Evolutionary conservation across 2,888 invertebrate species (phyloP).

Genomic region (Micoletzkya japonica): DNA sequence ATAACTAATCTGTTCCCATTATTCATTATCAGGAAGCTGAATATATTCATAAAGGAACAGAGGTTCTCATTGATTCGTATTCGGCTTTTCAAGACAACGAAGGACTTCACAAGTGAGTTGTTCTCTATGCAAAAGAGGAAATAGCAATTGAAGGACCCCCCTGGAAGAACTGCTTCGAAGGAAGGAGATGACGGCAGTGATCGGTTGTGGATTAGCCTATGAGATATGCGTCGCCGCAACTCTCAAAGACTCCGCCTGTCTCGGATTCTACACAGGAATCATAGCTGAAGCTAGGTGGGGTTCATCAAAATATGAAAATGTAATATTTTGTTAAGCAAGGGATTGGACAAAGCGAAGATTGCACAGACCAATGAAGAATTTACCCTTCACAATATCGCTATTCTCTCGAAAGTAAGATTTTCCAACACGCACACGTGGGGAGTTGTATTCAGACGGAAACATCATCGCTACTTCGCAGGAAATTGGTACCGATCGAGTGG

Average conservation of each 20-base stretch:
- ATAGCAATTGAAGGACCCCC: slow-evolving; percentile 76
- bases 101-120: slow-evolving; percentile 70
- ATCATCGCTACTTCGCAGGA: not conserved
- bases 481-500: slow-evolving; percentile 14
- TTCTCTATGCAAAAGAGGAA: not conserved
- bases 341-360: slow-evolving; percentile 48
- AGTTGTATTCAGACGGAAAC: not conserved
- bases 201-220: slow-evolving; percentile 90
- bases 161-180: slow-evolving; percentile 79
- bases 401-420: slow-evolving; percentile 35
- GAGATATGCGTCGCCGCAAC: slow-evolving; percentile 80
- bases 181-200: slow-evolving; percentile 85
- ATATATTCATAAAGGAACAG: slow-evolving; percentile 73
- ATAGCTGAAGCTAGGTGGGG: slow-evolving; percentile 51
- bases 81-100: slow-evolving; percentile 98
- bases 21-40: slow-evolving; percentile 15
- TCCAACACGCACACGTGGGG: not conserved
- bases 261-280: slow-evolving; percentile 52
- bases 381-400: slow-evolving; percentile 45
- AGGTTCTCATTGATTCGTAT: slow-evolving; percentile 93
- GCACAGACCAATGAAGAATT: slow-evolving; percentile 49
- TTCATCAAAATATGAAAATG: not conserved
- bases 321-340: slow-evolving; percentile 46
- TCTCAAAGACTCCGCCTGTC: slow-evolving; percentile 41
- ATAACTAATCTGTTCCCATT: not conserved